Evolutionary conservation across 1,140 invertebrate species (phyloP).

Genomic region (Homalodisca vitripennis): DNA sequence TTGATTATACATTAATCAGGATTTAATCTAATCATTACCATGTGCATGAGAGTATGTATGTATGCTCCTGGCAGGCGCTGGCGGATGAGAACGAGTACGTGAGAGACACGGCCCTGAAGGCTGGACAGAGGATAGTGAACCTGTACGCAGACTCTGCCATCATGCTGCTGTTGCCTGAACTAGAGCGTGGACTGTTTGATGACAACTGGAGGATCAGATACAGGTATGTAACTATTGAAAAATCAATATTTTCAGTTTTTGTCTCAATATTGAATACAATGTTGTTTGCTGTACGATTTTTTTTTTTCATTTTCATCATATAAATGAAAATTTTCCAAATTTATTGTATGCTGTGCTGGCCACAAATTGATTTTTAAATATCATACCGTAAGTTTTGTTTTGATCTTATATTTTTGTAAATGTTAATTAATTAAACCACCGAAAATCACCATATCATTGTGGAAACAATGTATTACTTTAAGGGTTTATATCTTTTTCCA

Average conservation of each 20-base stretch:
- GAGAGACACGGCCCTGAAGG: constrained; percentile 92
- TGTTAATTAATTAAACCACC: no score
- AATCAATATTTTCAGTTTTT: no score
- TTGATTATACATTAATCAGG: no score
- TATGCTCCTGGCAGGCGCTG: constrained; percentile 77
- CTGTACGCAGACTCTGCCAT: constrained; percentile 97
- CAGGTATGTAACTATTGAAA: constrained; percentile 51
- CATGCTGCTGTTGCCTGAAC: constrained; percentile 90
- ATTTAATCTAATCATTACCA: no score
- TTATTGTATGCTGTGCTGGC: background rate
- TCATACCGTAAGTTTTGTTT: background rate
- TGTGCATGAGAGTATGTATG: no score
- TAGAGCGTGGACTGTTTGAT: constrained; percentile 90
- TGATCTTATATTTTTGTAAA: background rate
- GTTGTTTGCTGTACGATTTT: background rate
- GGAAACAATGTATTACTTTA: no score
- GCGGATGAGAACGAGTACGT: constrained; percentile 99
- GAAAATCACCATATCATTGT: no score
- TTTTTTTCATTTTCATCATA: background rate
- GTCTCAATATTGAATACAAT: background rate
- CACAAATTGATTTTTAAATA: background rate
- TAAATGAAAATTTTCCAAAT: background rate
- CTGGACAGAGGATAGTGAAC: constrained; percentile 96
- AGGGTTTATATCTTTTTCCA: no score
- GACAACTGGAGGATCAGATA: constrained; percentile 99